These are phyloP conservation scores for Leptocoma aspasia DNA, from an alignment of 2,113 vertebrate genomes.

Conservation along the genomic window DNA sequence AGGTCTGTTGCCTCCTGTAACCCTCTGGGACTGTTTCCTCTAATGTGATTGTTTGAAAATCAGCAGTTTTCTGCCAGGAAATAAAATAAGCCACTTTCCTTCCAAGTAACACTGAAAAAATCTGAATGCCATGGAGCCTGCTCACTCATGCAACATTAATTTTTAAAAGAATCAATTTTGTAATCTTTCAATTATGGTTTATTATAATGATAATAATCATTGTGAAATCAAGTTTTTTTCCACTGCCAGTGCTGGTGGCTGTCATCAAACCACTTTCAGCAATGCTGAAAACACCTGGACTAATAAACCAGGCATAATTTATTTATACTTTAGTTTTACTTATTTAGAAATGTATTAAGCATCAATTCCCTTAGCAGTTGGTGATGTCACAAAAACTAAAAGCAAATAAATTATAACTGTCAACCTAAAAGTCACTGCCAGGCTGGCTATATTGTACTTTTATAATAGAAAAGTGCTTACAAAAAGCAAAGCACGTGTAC, in stretches of 20 bases:
- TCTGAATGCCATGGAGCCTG: neutral
- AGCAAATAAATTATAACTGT: conserved; percentile 11
- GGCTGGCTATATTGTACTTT: neutral
- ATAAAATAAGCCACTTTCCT: conserved; percentile 31
- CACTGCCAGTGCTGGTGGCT: neutral
- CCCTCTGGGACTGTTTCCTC: conserved; percentile 39
- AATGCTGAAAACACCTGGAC: conserved; percentile 37
- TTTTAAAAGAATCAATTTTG: conserved; percentile 69
- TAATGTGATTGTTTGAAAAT: conserved; percentile 50
- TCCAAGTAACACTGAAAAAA: conserved; percentile 36
- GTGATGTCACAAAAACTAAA: conserved; percentile 15
- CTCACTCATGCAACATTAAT: conserved; percentile 50
- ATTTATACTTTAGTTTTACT: conserved; percentile 52
- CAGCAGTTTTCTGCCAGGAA: conserved; percentile 42
- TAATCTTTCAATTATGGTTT: conserved; percentile 64
- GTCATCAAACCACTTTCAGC: conserved; percentile 26
- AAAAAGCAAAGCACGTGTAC: neutral
- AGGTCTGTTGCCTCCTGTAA: conserved; percentile 46
- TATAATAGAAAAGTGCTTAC: neutral
- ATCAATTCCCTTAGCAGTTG: conserved; percentile 16
- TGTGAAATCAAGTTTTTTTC: neutral
- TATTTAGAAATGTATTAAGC: conserved; percentile 46
- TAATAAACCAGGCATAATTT: conserved; percentile 63
- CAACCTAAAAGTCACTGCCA: neutral
- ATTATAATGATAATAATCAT: conserved; percentile 53